phyloP scores from a whole-genome alignment of 1,140 invertebrate species.

The Protaetia brevitarsis region DNA sequence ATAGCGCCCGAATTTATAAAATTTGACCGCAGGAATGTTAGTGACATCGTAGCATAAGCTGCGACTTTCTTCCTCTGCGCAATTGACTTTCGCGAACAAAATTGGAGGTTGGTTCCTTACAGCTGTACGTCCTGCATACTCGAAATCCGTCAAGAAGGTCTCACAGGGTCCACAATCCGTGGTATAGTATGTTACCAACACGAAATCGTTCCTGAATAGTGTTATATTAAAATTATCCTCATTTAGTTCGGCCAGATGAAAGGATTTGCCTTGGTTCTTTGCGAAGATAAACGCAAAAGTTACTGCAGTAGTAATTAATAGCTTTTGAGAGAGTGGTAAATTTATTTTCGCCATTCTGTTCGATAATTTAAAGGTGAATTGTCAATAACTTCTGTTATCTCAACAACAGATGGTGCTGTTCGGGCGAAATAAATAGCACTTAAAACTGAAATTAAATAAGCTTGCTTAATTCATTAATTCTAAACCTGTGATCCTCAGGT shows the following conservation, averaged over 20 bases:
- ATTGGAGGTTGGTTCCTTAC: background rate
- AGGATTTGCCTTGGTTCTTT: background rate
- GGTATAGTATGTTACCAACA: slow-evolving; percentile 1
- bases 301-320: background rate
- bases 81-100: background rate
- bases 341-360: background rate
- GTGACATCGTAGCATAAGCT: background rate
- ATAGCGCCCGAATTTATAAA: background rate
- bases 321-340: background rate
- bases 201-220: background rate
- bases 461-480: too few species aligned
- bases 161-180: background rate
- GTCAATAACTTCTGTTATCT: too few species aligned
- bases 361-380: too few species aligned
- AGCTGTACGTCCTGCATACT: background rate
- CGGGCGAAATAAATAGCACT: too few species aligned
- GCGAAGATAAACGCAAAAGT: background rate
- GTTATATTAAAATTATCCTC: background rate
- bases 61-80: background rate
- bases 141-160: background rate
- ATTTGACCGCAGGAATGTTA: background rate
- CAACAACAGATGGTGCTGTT: too few species aligned
- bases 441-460: too few species aligned
- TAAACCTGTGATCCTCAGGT: too few species aligned
- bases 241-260: background rate